Percentiles rank a stretch among this genome's conserved stretches.
These are phyloP conservation scores for Leptopilina boulardi DNA, from an alignment of 1,140 invertebrate genomes.

Conservation along the genomic window DNA sequence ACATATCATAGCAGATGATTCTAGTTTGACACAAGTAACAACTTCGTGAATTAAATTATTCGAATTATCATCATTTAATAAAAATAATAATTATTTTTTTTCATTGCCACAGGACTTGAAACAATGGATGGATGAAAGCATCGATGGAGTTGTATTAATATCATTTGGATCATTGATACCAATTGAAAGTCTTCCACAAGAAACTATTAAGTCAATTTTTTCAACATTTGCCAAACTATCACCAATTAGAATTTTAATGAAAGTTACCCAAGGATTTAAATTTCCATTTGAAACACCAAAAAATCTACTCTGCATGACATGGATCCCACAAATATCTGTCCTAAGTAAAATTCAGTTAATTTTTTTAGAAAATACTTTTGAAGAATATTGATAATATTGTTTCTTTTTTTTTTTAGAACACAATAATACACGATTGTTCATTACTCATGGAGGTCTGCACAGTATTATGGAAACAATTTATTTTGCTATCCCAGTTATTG, in stretches of 20 bases:
- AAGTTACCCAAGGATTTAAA: conserved; percentile 43
- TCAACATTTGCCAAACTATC: neutral
- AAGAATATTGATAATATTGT: too few species aligned
- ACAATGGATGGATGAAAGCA: conserved; percentile 74
- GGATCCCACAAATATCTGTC: conserved; percentile 81
- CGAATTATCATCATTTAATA: too few species aligned
- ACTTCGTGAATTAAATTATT: too few species aligned
- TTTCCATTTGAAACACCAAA: conserved; percentile 65
- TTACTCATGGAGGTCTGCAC: neutral
- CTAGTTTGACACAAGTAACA: conserved; percentile 40
- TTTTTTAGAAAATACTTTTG: too few species aligned
- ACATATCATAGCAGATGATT: conserved; percentile 68
- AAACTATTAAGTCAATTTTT: conserved; percentile 41
- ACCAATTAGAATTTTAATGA: neutral
- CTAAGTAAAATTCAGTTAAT: too few species aligned
- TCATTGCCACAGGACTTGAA: conserved; percentile 74
- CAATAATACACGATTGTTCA: neutral
- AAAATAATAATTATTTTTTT: too few species aligned
- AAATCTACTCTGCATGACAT: conserved; percentile 77
- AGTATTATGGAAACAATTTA: neutral
- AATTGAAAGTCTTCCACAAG: conserved; percentile 62
- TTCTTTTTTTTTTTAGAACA: conserved; percentile 52
- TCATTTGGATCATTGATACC: conserved; percentile 68
- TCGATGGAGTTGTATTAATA: conserved; percentile 68
- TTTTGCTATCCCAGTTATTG: neutral